Evolutionary conservation across 2,888 invertebrate genomes (phyloP).

Genomic region (Deroplatys truncata): DNA sequence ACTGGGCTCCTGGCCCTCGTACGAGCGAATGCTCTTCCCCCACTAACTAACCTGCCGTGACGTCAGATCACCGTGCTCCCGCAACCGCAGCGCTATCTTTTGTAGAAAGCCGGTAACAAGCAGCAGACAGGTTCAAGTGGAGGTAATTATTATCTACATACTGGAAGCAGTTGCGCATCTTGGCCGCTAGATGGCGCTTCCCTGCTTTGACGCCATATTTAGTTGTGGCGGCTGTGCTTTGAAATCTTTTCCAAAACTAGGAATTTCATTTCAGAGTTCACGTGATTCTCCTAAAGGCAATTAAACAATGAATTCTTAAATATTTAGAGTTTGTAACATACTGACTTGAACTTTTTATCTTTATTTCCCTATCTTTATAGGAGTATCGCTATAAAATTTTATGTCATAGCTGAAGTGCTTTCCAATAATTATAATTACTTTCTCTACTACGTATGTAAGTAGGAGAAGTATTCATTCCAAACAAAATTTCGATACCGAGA

Average conservation of each 20-base stretch:
- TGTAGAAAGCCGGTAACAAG: not conserved
- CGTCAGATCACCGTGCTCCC: not conserved
- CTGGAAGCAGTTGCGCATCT: not conserved
- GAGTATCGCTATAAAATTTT: too few species aligned
- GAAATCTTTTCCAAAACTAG: not conserved
- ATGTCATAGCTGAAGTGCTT: too few species aligned
- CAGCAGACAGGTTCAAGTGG: not conserved
- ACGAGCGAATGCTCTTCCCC: conserved; percentile 6
- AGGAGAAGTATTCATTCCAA: too few species aligned
- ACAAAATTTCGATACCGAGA: too few species aligned
- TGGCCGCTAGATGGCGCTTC: not conserved
- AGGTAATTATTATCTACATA: not conserved
- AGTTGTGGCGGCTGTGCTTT: not conserved
- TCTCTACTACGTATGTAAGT: too few species aligned
- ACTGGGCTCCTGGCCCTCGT: not conserved
- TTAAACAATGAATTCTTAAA: too few species aligned
- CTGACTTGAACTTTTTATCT: too few species aligned
- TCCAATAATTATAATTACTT: too few species aligned
- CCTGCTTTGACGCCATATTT: not conserved
- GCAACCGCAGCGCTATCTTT: not conserved
- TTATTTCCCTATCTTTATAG: too few species aligned
- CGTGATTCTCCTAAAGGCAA: too few species aligned
- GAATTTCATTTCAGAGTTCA: not conserved
- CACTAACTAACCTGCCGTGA: not conserved
- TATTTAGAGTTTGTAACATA: too few species aligned